Conservation (phyloP, 2,113 vertebrate genomes). For the Oryctolagus cuniculus region DNA sequence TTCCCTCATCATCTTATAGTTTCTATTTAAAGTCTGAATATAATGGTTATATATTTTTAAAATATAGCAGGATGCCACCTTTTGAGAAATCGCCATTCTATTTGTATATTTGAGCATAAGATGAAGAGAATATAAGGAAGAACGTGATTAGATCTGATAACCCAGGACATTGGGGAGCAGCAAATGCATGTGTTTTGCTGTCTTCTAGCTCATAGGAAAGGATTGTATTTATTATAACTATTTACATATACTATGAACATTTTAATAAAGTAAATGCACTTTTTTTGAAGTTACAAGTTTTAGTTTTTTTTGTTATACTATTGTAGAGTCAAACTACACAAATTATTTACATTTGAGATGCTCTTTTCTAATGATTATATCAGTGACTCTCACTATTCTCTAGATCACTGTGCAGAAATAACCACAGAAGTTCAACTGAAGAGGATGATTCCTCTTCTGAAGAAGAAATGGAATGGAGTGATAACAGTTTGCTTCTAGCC, state of each 20-base stretch:
- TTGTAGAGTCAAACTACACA: conserved; percentile 9
- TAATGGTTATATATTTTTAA: neutral
- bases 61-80: neutral
- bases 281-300: conserved; percentile 64
- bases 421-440: conserved; percentile 91
- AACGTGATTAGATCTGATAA: neutral
- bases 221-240: neutral
- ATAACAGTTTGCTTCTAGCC: conserved; percentile 90
- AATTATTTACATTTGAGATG: conserved; percentile 12
- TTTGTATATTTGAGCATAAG: neutral
- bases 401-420: conserved; percentile 89
- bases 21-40: conserved; percentile 20
- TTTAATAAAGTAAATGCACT: conserved; percentile 32
- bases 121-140: neutral
- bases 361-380: neutral
- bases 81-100: conserved; percentile 17
- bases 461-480: conserved; percentile 97
- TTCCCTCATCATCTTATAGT: neutral
- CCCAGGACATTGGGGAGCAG: neutral
- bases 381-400: conserved; percentile 68
- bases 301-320: conserved; percentile 9
- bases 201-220: conserved; percentile 11
- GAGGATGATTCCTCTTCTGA: conserved; percentile 94
- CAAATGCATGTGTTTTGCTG: neutral
- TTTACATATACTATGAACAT: neutral